Evolutionary conservation across 2,113 vertebrate species (phyloP).

Genomic region (Scopus umbretta): DNA sequence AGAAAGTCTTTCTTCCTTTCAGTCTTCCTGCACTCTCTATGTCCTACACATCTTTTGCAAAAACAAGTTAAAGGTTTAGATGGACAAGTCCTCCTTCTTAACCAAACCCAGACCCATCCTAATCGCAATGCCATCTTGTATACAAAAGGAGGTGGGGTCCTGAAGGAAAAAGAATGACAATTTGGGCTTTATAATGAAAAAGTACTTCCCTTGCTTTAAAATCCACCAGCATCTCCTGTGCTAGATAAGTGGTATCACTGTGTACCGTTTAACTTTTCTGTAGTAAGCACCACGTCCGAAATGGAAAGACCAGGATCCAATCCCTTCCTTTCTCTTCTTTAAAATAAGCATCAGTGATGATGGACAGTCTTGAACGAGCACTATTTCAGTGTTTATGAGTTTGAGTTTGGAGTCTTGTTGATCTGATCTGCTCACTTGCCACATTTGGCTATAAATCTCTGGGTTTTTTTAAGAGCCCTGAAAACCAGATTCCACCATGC

Average conservation of each 20-base stretch:
- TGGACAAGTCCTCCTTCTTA: neutral
- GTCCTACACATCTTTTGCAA: neutral
- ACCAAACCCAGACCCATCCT: neutral
- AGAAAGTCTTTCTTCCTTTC: neutral
- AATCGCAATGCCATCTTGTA: neutral
- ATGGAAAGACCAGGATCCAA: neutral
- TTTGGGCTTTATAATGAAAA: neutral
- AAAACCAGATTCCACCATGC: neutral
- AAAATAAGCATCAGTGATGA: neutral
- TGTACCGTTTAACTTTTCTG: neutral
- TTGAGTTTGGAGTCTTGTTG: neutral
- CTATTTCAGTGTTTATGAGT: neutral
- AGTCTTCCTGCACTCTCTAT: neutral
- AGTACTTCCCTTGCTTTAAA: neutral
- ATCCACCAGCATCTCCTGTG: neutral
- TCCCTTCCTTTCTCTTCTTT: neutral
- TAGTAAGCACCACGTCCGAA: neutral
- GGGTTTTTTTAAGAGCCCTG: neutral
- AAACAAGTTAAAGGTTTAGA: neutral
- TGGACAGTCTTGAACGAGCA: neutral
- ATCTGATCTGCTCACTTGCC: neutral
- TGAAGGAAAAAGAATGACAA: neutral
- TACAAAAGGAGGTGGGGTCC: neutral
- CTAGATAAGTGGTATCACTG: neutral
- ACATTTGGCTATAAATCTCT: neutral